Base-by-base conservation (phyloP, 2,797 vertebrate species). In the Coregonus sp. region DNA sequence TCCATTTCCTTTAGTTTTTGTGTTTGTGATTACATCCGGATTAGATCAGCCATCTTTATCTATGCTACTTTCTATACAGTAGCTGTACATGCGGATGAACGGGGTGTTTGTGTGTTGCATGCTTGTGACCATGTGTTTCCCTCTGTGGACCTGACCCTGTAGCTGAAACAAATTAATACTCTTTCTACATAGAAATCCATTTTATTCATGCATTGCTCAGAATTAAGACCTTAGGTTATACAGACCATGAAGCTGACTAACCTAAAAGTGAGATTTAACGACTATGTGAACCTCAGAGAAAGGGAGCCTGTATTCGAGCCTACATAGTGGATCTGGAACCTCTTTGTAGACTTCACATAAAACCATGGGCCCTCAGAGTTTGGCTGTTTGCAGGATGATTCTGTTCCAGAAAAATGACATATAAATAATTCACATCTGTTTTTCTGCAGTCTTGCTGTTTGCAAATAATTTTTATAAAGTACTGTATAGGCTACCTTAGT, bases 391-490 rank as follows among this genome's bases (percentile, higher is more conserved):
- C 78, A 80, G 73, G 63, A 59, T 83, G 63, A 52, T 67, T 40
- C 65, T 54, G 72, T 75, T 85, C 80, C 75, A 84, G 81, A 86
- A 84, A 81, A 73, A 82, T 52, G 72, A 65, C 15, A 35, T 72
- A 86, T 92, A 82, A 92, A 93, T 92, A 81, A 89, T 89, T 91
- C 76, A 91, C 83, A 85, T 87, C 82, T 87, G 81, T 88, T 87
- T 86, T 86, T 82, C 78, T 80, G 85, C 78, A 78, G 81, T 77
- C 54, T 70, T 70, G 68, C 77, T 7, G 14, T 78, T 75, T 77
- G 75, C 77, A 75, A 73, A 67, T 75, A 78, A 74, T 59, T 66
- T 75, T 67, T 18, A 40, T 25, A 65, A 6, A n/a, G 68, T 40
- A n/a, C 20, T 37, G 74, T 61, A 74, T 52, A 37, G 40, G 71